phyloP scores from a whole-genome alignment of 1,140 invertebrate species.

The Drosophila azteca region DNA sequence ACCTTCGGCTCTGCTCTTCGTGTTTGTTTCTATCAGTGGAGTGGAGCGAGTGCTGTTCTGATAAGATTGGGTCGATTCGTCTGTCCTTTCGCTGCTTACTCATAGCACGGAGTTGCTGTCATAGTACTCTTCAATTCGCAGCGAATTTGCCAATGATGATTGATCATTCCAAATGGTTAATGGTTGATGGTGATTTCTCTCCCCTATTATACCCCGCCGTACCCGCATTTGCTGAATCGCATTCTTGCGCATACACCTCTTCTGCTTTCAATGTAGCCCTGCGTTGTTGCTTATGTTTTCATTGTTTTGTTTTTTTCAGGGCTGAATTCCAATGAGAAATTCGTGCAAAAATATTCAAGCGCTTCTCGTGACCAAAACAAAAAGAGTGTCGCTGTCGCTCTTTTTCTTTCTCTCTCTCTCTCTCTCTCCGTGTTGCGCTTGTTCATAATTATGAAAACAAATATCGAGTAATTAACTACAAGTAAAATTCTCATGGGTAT shows the following conservation, averaged over 20 bases:
- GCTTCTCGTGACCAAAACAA: conserved; percentile 58
- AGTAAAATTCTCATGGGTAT: conserved; percentile 20
- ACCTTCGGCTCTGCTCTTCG: not conserved
- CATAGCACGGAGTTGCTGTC: conserved; percentile 6
- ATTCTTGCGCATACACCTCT: conserved; percentile 38
- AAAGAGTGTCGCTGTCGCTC: conserved; percentile 22
- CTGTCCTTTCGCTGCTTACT: conserved; percentile 21
- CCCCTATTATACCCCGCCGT: conserved; percentile 2
- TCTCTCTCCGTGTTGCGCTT: not conserved
- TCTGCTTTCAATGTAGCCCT: conserved; percentile 15
- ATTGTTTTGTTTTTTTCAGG: conserved; percentile 40
- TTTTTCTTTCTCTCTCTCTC: not conserved
- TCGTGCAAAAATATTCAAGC: conserved; percentile 15
- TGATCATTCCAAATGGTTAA: conserved; percentile 10
- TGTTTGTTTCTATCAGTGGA: conserved; percentile 26
- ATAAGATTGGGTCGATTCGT: conserved; percentile 34
- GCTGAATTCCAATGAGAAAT: conserved; percentile 65
- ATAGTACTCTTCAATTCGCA: too few relatives aligned
- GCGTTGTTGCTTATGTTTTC: conserved; percentile 30
- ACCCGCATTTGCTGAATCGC: conserved; percentile 33
- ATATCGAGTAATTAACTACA: conserved; percentile 34
- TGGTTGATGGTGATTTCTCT: not conserved
- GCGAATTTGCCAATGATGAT: too few relatives aligned
- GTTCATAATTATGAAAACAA: conserved; percentile 48
- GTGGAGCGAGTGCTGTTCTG: conserved; percentile 5